Base-by-base conservation (phyloP, 2,797 vertebrate species). In the Epinephelus coioides region DNA sequence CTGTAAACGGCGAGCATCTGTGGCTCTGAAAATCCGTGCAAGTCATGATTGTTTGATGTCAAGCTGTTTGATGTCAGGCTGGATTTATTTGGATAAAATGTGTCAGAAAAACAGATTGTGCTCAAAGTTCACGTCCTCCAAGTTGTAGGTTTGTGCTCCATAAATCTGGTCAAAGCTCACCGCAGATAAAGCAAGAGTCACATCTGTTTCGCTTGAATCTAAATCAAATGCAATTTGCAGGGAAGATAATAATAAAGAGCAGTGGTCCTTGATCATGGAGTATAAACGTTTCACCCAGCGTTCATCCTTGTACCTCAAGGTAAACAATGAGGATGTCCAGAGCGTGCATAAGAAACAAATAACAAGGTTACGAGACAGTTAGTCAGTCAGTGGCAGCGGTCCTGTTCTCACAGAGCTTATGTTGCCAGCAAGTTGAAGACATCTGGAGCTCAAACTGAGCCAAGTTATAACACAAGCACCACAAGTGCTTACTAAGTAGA, bases 41-140 rank as follows among this genome's bases (percentile, higher is more conserved):
- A 79, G 65, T 79, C 66, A 34, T 1, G 70, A 74, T 66, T 83
- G 86, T 87, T 89, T 84, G 84, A 91, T 87, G 86, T 86, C 67
- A 66, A 61, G 72, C 64, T 64, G 82, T 88, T 87, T 91, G 83
- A 90, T 86, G 88, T 89, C 83, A 80, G 47, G 57, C 64, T 56
- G 78, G 82, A 91, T 90, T 91, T 82, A 87, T 92, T 92, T 82
- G 73, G 74, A 90, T 79, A 73, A 89, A 90, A 89, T 70, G 89
- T 90, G 86, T 90, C 87, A 81, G 81, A 84, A 83, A 83, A 91
- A 83, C 78, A 84, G 79, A 88, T 77, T 77, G 79, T 14, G 70
- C 81, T 85, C 81, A 74, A 77, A 90, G 81, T 90, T 91, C 83
- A 72, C 38, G 66, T 87, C 81, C 88, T 86, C 54, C 44, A 53